These are phyloP conservation scores for Mnemiopsis leidyi DNA, from an alignment of 37 sponge, comb jelly and placozoan genomes.

Conservation along the genomic window DNA sequence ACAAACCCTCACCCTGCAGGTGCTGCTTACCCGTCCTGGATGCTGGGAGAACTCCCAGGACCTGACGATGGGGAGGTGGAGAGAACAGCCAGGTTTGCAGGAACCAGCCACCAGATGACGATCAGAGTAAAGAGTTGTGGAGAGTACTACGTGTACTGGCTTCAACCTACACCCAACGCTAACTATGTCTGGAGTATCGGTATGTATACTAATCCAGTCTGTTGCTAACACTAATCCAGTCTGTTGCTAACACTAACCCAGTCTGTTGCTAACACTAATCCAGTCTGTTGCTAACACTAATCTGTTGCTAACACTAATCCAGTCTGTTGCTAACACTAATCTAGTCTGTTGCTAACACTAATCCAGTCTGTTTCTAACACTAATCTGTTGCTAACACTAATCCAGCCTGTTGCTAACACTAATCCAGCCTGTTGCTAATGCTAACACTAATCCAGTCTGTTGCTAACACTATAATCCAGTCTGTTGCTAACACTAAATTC, in stretches of 20 bases:
- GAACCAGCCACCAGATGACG: not conserved
- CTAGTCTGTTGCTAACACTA: not conserved
- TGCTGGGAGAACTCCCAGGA: conserved; percentile 16
- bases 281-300: not conserved
- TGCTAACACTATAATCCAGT: not conserved
- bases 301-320: not conserved
- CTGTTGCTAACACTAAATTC: not conserved
- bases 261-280: not conserved
- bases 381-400: too few relatives aligned
- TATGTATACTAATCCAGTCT: not conserved
- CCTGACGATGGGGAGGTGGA: conserved; percentile 25
- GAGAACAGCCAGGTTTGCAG: conserved; percentile 5
- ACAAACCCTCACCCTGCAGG: too few relatives aligned
- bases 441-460: not conserved
- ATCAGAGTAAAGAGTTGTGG: conserved; percentile 52
- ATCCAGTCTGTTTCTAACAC: not conserved
- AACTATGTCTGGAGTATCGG: conserved; percentile 30
- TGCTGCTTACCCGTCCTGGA: not conserved
- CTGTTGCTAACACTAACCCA: not conserved
- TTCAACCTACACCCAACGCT: not conserved
- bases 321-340: not conserved
- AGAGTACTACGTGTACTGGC: conserved; percentile 38
- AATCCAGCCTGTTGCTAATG: not conserved
- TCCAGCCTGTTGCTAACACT: not conserved
- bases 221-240: not conserved